Base-by-base conservation (phyloP, 2,888 invertebrate species). In the Heliconius charithonia region DNA sequence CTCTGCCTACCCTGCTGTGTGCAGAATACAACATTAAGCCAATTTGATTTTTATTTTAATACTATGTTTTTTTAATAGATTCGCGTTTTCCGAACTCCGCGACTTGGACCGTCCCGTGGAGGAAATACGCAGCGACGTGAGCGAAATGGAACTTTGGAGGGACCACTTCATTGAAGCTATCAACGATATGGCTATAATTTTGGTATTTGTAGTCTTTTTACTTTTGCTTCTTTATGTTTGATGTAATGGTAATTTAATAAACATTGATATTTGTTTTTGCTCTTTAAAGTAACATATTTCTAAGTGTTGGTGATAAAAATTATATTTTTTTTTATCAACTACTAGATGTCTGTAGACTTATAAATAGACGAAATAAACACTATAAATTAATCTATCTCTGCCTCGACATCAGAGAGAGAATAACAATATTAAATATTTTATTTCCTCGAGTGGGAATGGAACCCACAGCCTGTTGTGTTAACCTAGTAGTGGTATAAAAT, bases 121-220 rank as follows among this genome's bases (percentile, higher is more conserved):
- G 88, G 95, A 96, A 85, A 92, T 97, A 71, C 92, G 90, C 66
- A 90, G 96, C 72, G 97, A 97, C 85, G 89, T 97, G 4, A 93
- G 95, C 66, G 96, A 97, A 81, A 80, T 97, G 86, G 96, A 96
- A 83, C 94, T 96, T 76, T 97, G 97, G 97, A 94, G 96, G 74
- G 96, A 97, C 86, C 95, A 97, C 41, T 96, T 97, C 81, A 94
- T 94, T 80, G 96, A 96, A 75, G 96, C 97, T 0, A 96, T 97
- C 80, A 96, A 97, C 13, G 80, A 80, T 7, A 84, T 83, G 81
- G 79, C 84, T 37, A 67, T 86, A 3, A 12, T 83, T 37, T 62
- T 86, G 72, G 85, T 85, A 63, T 27, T 63, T 63, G 27, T 63
- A 59, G 59, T 59, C 22, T 22, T 3, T 59, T 59, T n/a, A 19